phyloP scores from a whole-genome alignment of 2,888 invertebrate genomes.

The Himalopsyche tibetana region DNA sequence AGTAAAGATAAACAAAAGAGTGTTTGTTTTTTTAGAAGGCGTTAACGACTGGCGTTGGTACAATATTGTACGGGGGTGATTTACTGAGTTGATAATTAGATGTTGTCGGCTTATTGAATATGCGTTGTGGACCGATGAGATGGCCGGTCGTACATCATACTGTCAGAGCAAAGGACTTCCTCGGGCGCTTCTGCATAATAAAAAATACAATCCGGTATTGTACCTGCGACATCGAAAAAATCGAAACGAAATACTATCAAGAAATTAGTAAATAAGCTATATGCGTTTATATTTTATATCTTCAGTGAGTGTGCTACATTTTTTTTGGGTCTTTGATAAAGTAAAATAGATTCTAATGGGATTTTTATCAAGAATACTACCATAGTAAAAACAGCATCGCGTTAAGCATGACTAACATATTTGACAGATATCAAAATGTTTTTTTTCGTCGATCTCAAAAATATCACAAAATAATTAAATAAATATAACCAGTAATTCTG shows the following conservation, averaged over 20 bases:
- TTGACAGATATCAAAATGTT: no score
- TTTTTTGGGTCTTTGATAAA: no score
- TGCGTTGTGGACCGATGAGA: constrained; percentile 46
- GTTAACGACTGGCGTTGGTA: constrained; percentile 56
- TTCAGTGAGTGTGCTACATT: no score
- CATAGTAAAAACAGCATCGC: no score
- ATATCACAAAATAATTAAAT: no score
- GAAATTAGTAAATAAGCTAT: no score
- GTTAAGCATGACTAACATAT: no score
- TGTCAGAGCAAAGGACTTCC: constrained; percentile 44
- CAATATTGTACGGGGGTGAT: constrained; percentile 53
- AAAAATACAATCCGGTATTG: constrained; percentile 16
- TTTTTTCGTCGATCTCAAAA: no score
- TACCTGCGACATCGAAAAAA: background rate
- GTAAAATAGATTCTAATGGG: no score
- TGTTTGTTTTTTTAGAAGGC: constrained; percentile 52
- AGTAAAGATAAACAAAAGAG: background rate
- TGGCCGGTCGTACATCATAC: constrained; percentile 50
- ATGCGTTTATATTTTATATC: no score
- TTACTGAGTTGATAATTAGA: constrained; percentile 62
- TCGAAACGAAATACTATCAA: background rate
- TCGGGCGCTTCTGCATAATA: constrained; percentile 46
- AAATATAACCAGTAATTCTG: no score
- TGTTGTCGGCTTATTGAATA: constrained; percentile 63
- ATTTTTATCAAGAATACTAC: no score